A percentile compares a stretch with the other conserved stretches of the same genome.
These are phyloP conservation scores for Dione juno DNA, from an alignment of 2,888 invertebrate genomes.

Conservation along the genomic window DNA sequence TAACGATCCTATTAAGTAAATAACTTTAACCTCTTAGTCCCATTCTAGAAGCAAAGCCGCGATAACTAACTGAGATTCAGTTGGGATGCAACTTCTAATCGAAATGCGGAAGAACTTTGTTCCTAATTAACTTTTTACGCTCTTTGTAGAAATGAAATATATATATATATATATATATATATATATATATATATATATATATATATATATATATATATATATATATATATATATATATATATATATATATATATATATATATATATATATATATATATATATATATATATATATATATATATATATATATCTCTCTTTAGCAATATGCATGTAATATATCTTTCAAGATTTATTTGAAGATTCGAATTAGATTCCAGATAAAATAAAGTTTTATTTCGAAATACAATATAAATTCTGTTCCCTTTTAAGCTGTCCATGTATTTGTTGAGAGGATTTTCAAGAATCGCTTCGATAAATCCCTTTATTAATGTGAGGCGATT, in stretches of 20 bases:
- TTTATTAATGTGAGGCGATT: constrained; percentile 21
- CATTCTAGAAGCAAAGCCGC: constrained; percentile 31
- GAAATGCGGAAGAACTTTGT: constrained; percentile 40
- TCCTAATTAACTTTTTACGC: constrained; percentile 41
- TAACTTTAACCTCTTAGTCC: constrained; percentile 30
- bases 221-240: constrained; percentile 11
- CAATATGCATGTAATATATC: constrained; percentile 29
- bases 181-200: constrained; percentile 16
- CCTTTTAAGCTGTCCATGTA: constrained; percentile 29
- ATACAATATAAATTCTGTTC: constrained; percentile 26
- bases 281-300: constrained; percentile 15
- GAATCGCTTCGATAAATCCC: constrained; percentile 21
- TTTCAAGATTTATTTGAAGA: constrained; percentile 16
- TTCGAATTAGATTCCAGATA: constrained; percentile 3
- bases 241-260: constrained; percentile 10
- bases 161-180: constrained; percentile 10
- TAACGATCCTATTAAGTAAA: constrained; percentile 27
- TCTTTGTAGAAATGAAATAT: constrained; percentile 32
- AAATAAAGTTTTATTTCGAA: constrained; percentile 19
- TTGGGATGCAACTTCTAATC: constrained; percentile 42
- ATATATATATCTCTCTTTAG: constrained; percentile 3
- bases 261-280: constrained; percentile 8
- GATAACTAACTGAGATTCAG: constrained; percentile 37
- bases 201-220: constrained; percentile 15
- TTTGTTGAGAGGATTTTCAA: constrained; percentile 26